phyloP scores from a whole-genome alignment of 2,113 vertebrate species.

The Boulengeromyrus knoepffleri region DNA sequence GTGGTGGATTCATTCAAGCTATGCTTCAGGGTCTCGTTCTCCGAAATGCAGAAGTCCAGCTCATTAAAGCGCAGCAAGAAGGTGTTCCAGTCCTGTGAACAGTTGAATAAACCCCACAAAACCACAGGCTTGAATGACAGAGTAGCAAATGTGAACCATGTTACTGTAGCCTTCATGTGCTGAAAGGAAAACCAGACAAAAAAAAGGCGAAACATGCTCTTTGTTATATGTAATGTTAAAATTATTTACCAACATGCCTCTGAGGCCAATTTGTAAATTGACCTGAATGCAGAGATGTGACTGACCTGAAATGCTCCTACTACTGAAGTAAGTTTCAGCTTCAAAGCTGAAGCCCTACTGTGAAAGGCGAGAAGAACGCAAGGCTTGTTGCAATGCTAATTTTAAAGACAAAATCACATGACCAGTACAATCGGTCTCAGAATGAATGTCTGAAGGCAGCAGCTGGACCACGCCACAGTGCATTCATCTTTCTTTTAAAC shows the following conservation, averaged over 20 bases:
- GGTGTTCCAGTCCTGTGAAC: constrained; percentile 88
- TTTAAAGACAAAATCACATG: constrained; percentile 7
- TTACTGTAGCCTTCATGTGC: neutral
- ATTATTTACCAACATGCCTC: neutral
- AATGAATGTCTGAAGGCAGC: neutral
- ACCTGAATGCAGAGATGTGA: neutral
- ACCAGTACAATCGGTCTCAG: neutral
- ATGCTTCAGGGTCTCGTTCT: constrained; percentile 95
- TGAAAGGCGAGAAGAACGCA: neutral
- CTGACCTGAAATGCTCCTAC: neutral
- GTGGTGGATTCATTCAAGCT: constrained; percentile 83
- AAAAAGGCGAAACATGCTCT: neutral
- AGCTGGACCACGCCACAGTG: neutral
- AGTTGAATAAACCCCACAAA: neutral
- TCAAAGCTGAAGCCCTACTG: neutral
- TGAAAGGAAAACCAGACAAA: neutral
- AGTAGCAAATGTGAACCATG: neutral
- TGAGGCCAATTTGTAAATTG: neutral
- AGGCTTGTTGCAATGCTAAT: constrained; percentile 8
- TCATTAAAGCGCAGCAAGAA: constrained; percentile 92
- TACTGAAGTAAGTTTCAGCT: neutral
- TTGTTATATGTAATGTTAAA: neutral
- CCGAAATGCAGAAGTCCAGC: constrained; percentile 92
- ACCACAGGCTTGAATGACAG: neutral
- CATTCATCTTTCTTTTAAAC: neutral